phyloP scores from a whole-genome alignment of 2,113 vertebrate species.

The Aldabrachelys gigantea region DNA sequence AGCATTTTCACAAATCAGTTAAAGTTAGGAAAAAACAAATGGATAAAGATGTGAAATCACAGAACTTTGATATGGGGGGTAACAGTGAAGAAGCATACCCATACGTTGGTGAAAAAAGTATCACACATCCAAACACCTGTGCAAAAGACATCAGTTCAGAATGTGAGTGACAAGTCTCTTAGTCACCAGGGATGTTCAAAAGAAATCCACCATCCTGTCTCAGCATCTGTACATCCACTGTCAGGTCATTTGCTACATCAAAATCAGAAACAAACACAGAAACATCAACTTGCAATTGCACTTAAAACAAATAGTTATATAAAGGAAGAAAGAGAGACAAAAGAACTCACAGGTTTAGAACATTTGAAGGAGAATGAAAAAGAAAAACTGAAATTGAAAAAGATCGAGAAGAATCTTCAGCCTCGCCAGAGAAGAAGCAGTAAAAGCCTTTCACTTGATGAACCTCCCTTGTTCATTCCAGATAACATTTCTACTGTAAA shows the following conservation, averaged over 20 bases:
- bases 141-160: conserved; percentile 66
- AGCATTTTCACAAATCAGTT: conserved; percentile 74
- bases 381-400: conserved; percentile 88
- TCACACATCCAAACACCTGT: conserved; percentile 57
- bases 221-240: conserved; percentile 3
- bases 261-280: conserved; percentile 75
- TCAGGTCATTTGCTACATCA: conserved; percentile 72
- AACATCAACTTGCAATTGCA: conserved; percentile 49
- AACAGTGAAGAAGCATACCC: conserved; percentile 72
- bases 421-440: conserved; percentile 88
- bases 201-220: conserved; percentile 49
- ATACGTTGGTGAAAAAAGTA: conserved; percentile 68
- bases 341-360: conserved; percentile 59
- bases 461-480: conserved; percentile 95
- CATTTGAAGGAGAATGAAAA: conserved; percentile 85
- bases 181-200: conserved; percentile 69
- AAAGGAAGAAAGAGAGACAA: conserved; percentile 79
- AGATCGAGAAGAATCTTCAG: conserved; percentile 85
- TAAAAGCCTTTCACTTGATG: conserved; percentile 92
- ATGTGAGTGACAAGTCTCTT: conserved; percentile 69
- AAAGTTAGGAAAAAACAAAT: conserved; percentile 87
- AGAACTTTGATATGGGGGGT: conserved; percentile 57
- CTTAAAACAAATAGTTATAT: conserved; percentile 63
- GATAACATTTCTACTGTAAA: conserved; percentile 94
- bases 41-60: conserved; percentile 71